These are phyloP conservation scores for Operophtera brumata DNA, from an alignment of 2,888 invertebrate genomes.

Conservation along the genomic window DNA sequence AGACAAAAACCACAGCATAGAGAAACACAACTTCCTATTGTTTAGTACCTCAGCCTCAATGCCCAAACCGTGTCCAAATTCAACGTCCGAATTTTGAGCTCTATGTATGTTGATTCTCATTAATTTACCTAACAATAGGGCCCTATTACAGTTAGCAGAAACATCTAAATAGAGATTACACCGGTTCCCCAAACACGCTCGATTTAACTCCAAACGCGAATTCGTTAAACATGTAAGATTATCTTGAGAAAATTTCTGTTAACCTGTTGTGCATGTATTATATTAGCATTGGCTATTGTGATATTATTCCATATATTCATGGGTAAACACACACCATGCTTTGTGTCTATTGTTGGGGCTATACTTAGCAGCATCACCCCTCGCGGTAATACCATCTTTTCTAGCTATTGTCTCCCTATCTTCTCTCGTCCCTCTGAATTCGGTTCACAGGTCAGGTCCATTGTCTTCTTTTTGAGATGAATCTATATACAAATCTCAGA, in stretches of 20 bases:
- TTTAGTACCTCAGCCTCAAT: conserved; percentile 31
- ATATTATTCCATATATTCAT: conserved; percentile 71
- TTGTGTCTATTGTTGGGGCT: conserved; percentile 72
- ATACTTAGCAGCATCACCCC: conserved; percentile 78
- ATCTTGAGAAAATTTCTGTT: conserved; percentile 73
- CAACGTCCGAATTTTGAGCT: conserved; percentile 41
- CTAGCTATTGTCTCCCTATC: conserved; percentile 53
- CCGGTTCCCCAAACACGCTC: conserved; percentile 66
- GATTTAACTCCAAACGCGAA: conserved; percentile 78
- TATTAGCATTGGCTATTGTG: conserved; percentile 74
- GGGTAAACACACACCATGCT: conserved; percentile 78
- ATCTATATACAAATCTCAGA: conserved; percentile 42
- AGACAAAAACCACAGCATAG: neutral
- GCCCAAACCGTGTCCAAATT: conserved; percentile 38
- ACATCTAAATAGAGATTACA: conserved; percentile 76
- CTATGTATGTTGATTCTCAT: conserved; percentile 57
- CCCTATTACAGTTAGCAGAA: conserved; percentile 60
- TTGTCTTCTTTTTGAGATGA: conserved; percentile 18
- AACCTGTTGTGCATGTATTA: conserved; percentile 69
- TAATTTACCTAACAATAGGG: conserved; percentile 69
- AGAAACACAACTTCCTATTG: conserved; percentile 33
- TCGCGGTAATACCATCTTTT: conserved; percentile 66
- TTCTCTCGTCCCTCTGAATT: conserved; percentile 41
- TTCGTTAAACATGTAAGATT: conserved; percentile 78
- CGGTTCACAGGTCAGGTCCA: conserved; percentile 16